Conservation (phyloP, 2,888 invertebrate species). For the Plemyria rubiginata region DNA sequence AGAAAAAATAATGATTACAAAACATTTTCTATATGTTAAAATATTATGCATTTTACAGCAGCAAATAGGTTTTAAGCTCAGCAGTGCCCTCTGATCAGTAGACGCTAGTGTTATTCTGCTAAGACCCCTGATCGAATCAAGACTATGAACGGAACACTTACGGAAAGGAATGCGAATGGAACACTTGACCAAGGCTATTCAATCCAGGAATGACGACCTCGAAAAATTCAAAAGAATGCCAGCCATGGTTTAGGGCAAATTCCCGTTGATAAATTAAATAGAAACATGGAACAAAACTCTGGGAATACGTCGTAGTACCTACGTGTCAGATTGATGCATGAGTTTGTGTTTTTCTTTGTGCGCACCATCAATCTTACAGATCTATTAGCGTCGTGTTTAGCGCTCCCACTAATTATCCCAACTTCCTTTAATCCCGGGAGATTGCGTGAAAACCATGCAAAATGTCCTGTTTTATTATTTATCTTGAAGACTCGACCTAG, state of each 20-base stretch:
- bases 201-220: not conserved
- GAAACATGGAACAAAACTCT: constrained; percentile 39
- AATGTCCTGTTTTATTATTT: constrained; percentile 39
- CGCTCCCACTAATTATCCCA: constrained; percentile 70
- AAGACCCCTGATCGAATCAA: no score
- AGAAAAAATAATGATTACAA: no score
- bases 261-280: constrained; percentile 31
- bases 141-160: no score
- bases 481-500: constrained; percentile 8
- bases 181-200: not conserved
- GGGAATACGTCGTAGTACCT: constrained; percentile 50
- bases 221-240: not conserved
- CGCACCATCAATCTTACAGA: constrained; percentile 70
- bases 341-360: constrained; percentile 73
- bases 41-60: no score
- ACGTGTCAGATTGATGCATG: constrained; percentile 73
- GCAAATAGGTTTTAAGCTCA: no score
- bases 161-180: not conserved
- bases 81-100: no score
- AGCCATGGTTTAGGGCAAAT: constrained; percentile 1
- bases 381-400: constrained; percentile 77
- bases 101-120: no score
- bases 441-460: constrained; percentile 47
- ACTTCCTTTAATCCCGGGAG: constrained; percentile 57
- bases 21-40: no score